Conservation (phyloP, 2,888 invertebrate genomes). For the Phoronis australis region DNA sequence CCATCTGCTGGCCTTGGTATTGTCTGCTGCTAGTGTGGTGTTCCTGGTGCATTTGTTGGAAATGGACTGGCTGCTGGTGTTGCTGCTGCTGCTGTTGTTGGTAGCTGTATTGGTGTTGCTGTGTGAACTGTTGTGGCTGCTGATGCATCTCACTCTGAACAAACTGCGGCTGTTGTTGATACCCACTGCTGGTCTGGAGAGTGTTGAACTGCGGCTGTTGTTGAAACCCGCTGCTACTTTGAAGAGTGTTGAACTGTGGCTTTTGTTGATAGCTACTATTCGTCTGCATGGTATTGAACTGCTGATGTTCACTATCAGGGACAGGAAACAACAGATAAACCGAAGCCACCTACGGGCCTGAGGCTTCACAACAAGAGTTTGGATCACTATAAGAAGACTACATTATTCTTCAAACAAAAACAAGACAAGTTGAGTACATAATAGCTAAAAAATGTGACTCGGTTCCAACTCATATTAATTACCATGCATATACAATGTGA, state of each 20-base stretch:
- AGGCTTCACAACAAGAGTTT: neutral
- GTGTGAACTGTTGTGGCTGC: slow-evolving; percentile 1
- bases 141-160: slow-evolving; percentile 7
- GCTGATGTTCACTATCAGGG: neutral
- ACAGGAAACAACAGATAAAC: too few species aligned
- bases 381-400: too few species aligned
- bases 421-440: too few species aligned
- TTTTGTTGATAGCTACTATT: too few species aligned
- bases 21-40: slow-evolving; percentile 5
- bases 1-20: slow-evolving; percentile 11
- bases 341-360: too few species aligned
- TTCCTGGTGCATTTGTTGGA: slow-evolving; percentile 10
- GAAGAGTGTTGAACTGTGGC: too few species aligned
- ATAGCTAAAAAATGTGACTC: too few species aligned
- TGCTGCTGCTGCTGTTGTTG: slow-evolving; percentile 5
- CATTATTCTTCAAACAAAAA: too few species aligned
- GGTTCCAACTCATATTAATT: too few species aligned
- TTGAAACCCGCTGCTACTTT: slow-evolving; percentile 9
- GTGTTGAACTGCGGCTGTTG: slow-evolving; percentile 21
- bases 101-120: slow-evolving; percentile 1
- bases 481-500: too few species aligned
- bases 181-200: slow-evolving; percentile 14
- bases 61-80: slow-evolving; percentile 3
- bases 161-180: slow-evolving; percentile 9
- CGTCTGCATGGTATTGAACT: neutral